Conservation (phyloP, 2,797 vertebrate species). For the Acipenser oxyrinchus region DNA sequence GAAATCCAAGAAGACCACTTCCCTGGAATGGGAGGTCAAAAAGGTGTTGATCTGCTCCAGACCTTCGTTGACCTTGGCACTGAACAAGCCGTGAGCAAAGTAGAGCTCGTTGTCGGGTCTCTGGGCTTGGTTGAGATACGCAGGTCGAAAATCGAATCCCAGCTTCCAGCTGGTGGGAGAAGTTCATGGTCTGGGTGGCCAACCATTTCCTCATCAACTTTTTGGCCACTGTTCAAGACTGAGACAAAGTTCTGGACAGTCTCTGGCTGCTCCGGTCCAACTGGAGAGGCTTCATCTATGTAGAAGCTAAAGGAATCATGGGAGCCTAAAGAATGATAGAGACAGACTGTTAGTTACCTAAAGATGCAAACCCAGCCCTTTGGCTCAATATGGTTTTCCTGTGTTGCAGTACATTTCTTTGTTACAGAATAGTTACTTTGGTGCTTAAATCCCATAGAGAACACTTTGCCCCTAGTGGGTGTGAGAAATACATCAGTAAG, state of each 20-base stretch:
- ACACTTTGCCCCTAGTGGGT: too few relatives aligned
- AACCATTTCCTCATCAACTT: slow-evolving; percentile 97
- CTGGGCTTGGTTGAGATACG: slow-evolving; percentile 96
- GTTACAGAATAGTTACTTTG: too few relatives aligned
- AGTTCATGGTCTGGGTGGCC: slow-evolving; percentile 97
- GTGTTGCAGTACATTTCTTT: too few relatives aligned
- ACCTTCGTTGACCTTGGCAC: slow-evolving; percentile 92
- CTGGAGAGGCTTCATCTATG: slow-evolving; percentile 91
- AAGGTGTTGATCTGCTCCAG: slow-evolving; percentile 89
- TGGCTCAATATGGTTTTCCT: too few relatives aligned
- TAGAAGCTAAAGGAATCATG: slow-evolving; percentile 99
- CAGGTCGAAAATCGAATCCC: slow-evolving; percentile 96
- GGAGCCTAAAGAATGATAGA: slow-evolving; percentile 67
- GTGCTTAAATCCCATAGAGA: too few relatives aligned
- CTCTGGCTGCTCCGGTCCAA: slow-evolving; percentile 93
- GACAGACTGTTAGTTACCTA: too few relatives aligned
- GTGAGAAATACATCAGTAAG: too few relatives aligned
- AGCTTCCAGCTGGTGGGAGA: slow-evolving; percentile 82
- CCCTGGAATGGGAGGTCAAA: slow-evolving; percentile 76
- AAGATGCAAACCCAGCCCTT: too few relatives aligned
- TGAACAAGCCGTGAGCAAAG: slow-evolving; percentile 96
- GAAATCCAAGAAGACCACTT: slow-evolving; percentile 93
- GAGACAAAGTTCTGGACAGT: slow-evolving; percentile 97
- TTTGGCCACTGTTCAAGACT: slow-evolving; percentile 94
- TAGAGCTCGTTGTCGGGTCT: slow-evolving; percentile 91